These are phyloP conservation scores for Danio aesculapii DNA, from an alignment of 2,797 vertebrate species.

Conservation along the genomic window DNA sequence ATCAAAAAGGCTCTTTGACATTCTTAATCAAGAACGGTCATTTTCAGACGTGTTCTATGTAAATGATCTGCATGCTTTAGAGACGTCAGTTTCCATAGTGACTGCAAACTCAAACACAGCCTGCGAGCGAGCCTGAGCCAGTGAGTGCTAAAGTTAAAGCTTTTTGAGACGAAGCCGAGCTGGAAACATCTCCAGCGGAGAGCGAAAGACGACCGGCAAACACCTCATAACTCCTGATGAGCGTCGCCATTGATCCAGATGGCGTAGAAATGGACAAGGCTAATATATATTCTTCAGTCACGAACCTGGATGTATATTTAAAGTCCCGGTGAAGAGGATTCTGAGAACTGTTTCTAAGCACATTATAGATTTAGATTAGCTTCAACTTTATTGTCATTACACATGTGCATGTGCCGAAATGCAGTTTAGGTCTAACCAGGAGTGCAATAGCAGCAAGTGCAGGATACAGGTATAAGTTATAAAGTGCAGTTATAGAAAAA, in stretches of 20 bases:
- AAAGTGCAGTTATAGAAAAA: no score
- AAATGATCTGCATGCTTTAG: conserved; percentile 41
- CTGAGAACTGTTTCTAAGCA: no score
- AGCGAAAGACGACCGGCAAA: background rate
- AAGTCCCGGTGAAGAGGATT: background rate
- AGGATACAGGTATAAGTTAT: no score
- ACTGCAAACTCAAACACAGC: conserved; percentile 64
- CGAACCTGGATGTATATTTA: background rate
- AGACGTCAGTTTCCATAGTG: conserved; percentile 80
- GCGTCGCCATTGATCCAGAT: background rate
- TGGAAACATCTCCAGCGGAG: conserved; percentile 11
- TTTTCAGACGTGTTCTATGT: conserved; percentile 31
- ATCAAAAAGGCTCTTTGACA: conserved; percentile 17
- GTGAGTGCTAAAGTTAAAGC: conserved; percentile 6
- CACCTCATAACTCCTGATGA: conserved; percentile 11
- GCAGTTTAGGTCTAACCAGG: no score
- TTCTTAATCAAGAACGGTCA: conserved; percentile 34
- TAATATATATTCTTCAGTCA: conserved; percentile 1
- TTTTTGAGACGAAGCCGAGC: background rate
- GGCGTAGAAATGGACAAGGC: background rate
- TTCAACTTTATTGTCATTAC: no score
- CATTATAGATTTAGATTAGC: no score
- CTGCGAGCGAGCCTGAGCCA: conserved; percentile 18
- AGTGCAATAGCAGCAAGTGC: no score
- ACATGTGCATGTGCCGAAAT: no score